Evolutionary conservation across 2,113 vertebrate genomes (phyloP), one percentile per base, ranked within the genome.

Genomic region (Crypturellus undulatus): DNA sequence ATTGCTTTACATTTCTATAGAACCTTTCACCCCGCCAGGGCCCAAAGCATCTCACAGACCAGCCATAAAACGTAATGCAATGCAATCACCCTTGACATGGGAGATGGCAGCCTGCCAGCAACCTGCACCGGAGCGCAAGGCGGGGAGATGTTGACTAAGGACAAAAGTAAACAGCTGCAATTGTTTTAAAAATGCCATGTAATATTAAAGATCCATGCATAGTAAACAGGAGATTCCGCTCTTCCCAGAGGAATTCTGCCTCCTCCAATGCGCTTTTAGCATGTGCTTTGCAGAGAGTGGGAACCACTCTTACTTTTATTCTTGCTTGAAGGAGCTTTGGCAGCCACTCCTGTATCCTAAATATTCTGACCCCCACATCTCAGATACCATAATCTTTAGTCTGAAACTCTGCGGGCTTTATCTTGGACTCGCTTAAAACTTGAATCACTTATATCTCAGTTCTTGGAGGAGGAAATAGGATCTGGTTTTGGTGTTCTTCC

Each of bases 1-100:
- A 89, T 72, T 4, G 3, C 26, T 67, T 86, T 84, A 65, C n/a
- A 77, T 67, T 82, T 90, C 45, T 9, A 64, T 26, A 62, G 62
- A 81, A 72, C 56, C 64, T 95, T 81, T 73, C 34, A n/a, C 47
- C 51, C 75, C 72, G 63, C 85, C 92, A 82, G 56, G 69, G 93
- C 78, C 83, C 84, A 80, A 83, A 91, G 65, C 65, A 63, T 40
- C 68, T 91, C 85, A 12, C 64, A 75, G 75, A 32, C 54, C 76
- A 79, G 56, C 26, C 69, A 26, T 62, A 76, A 79, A 78, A 87
- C 32, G 47, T 15, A 76, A 38, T 2, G 30, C 58, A 73, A 56
- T 10, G 52, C 69, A 80, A 68, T 75, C 38, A 79, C 63, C 65
- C 36, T n/a, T 65, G 77, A 36, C 59, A 43, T 0, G 2, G 51